Evolutionary conservation across 1,140 invertebrate species (phyloP).

Genomic region (Neodiprion virginianus): DNA sequence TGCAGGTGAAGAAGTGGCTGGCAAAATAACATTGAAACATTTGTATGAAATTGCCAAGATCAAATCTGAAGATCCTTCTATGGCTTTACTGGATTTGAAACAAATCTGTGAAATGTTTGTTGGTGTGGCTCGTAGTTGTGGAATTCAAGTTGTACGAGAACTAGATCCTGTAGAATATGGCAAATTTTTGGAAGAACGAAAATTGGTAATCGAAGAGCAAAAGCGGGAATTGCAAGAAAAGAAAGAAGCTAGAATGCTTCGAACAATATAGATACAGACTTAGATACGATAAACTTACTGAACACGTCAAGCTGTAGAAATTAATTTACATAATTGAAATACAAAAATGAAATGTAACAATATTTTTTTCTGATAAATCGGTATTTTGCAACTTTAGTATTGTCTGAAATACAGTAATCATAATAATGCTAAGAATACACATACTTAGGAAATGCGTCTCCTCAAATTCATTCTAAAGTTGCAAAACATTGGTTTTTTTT

Average conservation of each 20-base stretch:
- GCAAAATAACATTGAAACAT: slow-evolving; percentile 95
- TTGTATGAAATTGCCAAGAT: slow-evolving; percentile 98
- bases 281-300: neutral
- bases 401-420: too few species aligned
- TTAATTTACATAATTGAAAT: neutral
- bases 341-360: neutral
- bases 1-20: slow-evolving; percentile 79
- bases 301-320: neutral
- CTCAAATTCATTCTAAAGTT: too few species aligned
- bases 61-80: slow-evolving; percentile 84
- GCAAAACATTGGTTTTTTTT: too few species aligned
- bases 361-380: too few species aligned
- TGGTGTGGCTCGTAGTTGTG: slow-evolving; percentile 77
- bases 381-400: too few species aligned
- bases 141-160: slow-evolving; percentile 85
- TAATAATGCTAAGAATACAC: too few species aligned
- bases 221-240: slow-evolving; percentile 82
- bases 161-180: slow-evolving; percentile 85
- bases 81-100: slow-evolving; percentile 71
- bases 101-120: slow-evolving; percentile 84
- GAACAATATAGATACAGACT: slow-evolving; percentile 67
- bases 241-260: slow-evolving; percentile 91
- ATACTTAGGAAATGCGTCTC: too few species aligned
- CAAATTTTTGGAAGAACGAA: slow-evolving; percentile 83
- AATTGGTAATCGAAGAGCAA: slow-evolving; percentile 75